Evolutionary conservation across 1,140 invertebrate genomes (phyloP), one percentile per base, ranked within the genome.

Genomic region (Camponotus pennsylvanicus): DNA sequence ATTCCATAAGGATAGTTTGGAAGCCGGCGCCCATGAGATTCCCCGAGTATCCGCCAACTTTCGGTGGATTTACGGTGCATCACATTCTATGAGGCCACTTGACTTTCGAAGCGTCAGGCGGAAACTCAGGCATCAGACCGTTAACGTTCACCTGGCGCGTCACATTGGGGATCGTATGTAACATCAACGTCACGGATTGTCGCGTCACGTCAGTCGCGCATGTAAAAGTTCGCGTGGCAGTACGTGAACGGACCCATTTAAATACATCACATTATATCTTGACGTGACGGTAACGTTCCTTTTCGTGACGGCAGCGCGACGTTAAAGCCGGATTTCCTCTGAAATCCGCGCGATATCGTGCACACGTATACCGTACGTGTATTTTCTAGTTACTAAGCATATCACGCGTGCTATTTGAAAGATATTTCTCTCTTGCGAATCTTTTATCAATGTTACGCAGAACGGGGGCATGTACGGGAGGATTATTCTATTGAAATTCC

Each of bases 241-340:
- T 40, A 67, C 40, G 69, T n/a, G 40, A 73, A 73, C 69, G 67
- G 67, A 71, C 79, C 79, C 61, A 83, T 83, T 83, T 83, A 83
- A 75, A 83, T 83, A 83, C 69, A 83, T 75, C 55, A 73, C 69
- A 83, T 83, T 83, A 75, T 83, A 83, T 83, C 79, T 83, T 83
- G 79, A 83, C 79, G 69, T 83, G 79, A 83, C 69, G 69, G 79
- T 83, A 83, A 63, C 67, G 79, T 83, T 63, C 69, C 79, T 83
- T 75, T 83, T 83, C 69, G 79, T 83, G 79, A 83, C 67, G 79
- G 67, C 67, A n/a, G 27, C 27, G 27, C 79, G 79, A 61, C 55
- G 55, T 83, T 82, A 73, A 55, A 57, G 55, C 78, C 55, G 79
- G 79, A 83, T 83, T 83, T 83, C 79, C 79, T 55, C 13, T 83